A percentile compares a stretch with the other conserved stretches of the same genome.
Conservation (phyloP, 1,140 invertebrate genomes). For the Euwallacea fornicatus region DNA sequence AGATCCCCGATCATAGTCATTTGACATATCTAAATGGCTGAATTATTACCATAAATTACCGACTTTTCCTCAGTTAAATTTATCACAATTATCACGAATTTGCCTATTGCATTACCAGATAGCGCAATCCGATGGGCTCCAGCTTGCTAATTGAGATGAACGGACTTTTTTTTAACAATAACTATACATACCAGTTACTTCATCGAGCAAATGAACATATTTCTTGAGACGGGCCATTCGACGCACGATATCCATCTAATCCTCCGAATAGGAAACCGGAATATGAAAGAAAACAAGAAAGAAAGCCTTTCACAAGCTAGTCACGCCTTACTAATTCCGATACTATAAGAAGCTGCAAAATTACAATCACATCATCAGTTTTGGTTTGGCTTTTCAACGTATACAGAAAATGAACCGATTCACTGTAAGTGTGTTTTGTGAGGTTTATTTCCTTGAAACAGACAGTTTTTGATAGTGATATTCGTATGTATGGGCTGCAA, state of each 20-base stretch:
- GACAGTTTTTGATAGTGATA: not conserved
- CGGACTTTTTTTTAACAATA: not conserved
- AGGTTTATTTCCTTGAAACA: not conserved
- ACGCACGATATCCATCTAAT: slow-evolving; percentile 20
- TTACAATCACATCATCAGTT: slow-evolving; percentile 33
- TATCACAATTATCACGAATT: no score
- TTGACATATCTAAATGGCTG: no score
- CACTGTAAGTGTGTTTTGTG: slow-evolving; percentile 27
- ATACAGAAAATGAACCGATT: slow-evolving; percentile 22
- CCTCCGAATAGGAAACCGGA: slow-evolving; percentile 22
- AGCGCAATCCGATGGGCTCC: no score
- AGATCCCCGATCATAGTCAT: no score
- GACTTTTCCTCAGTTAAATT: no score
- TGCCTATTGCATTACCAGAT: no score
- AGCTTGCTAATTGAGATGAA: no score
- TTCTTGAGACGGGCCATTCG: slow-evolving; percentile 2
- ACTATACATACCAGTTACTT: slow-evolving; percentile 1
- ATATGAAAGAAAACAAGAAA: slow-evolving; percentile 29
- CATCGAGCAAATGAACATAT: slow-evolving; percentile 13
- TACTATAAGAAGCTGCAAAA: slow-evolving; percentile 33
- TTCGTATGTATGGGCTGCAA: not conserved
- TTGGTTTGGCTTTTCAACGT: slow-evolving; percentile 32
- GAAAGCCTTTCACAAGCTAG: slow-evolving; percentile 40
- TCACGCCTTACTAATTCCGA: slow-evolving; percentile 35
- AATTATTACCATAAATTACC: no score